Conservation (phyloP, 2,888 invertebrate species). For the Hoplodrina blanda region DNA sequence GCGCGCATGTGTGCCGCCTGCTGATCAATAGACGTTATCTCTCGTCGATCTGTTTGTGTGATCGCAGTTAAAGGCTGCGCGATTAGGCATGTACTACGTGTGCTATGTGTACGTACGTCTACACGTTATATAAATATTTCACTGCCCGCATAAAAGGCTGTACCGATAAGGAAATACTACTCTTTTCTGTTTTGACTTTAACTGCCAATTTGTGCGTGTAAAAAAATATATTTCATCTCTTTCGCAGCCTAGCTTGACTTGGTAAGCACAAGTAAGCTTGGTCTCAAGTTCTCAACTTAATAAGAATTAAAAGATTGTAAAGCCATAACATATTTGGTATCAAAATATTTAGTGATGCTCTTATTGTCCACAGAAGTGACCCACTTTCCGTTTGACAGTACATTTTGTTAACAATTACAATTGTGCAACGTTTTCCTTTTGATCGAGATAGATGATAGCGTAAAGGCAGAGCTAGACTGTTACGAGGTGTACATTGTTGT, state of each 20-base stretch:
- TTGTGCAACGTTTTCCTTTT: slow-evolving; percentile 43
- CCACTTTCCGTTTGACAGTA: slow-evolving; percentile 20
- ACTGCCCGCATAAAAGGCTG: slow-evolving; percentile 9
- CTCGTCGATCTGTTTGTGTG: slow-evolving; percentile 32
- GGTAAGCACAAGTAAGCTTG: background rate
- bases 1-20: slow-evolving; percentile 7
- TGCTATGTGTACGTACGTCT: slow-evolving; percentile 1
- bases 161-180: slow-evolving; percentile 40
- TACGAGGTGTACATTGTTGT: slow-evolving; percentile 26
- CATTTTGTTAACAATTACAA: slow-evolving; percentile 35
- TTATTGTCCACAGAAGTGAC: slow-evolving; percentile 13
- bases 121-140: slow-evolving; percentile 47
- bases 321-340: background rate
- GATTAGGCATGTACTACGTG: slow-evolving; percentile 28
- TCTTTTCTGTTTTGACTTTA: slow-evolving; percentile 22
- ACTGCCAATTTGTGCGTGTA: background rate
- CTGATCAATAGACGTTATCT: slow-evolving; percentile 35
- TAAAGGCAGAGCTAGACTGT: slow-evolving; percentile 21
- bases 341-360: background rate
- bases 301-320: too few relatives aligned
- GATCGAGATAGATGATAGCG: slow-evolving; percentile 25
- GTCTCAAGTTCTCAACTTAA: background rate
- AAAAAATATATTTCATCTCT: background rate
- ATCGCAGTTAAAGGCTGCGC: slow-evolving; percentile 21
- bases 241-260: background rate